Evolutionary conservation across 2,888 invertebrate genomes (phyloP), one percentile per base, ranked within the genome.

Genomic region (Drosophila lacicola): DNA sequence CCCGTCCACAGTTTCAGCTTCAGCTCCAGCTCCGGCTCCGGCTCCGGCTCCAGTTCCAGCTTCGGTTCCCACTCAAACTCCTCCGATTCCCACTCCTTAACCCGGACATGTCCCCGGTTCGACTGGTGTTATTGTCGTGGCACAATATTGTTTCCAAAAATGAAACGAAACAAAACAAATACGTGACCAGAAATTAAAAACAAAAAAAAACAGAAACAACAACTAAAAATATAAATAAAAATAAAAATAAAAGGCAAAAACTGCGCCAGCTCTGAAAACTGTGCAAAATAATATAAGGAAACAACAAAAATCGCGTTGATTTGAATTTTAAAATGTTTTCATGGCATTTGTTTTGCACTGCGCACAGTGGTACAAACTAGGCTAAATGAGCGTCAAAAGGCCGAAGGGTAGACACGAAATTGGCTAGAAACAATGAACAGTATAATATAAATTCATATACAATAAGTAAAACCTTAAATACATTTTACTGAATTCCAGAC

Each of bases 241-340:
- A 60, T 33, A 33, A 50, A 42, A 54, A 60, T 33, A 33, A 50
- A 42, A 54, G 56, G 17, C 53, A 42, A 19, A 41, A 73, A 76
- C 82, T 66, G 58, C 60, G 42, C 39, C 74, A 69, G 66, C 71
- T 61, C 55, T 53, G 65, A 73, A 82, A 82, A 85, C 73, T 70
- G 83, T 77, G 81, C 79, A 80, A 84, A 87, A 77, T 70, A 79
- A 88, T 79, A 83, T 85, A 81, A 82, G 85, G 85, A 85, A 85
- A 85, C 74, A 85, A 74, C 83, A 77, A 62, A 85, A 81, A 81
- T 85, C 83, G 88, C 86, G 85, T 88, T 88, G 88, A 85, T 85
- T 85, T 85, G 85, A 85, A 85, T 85, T 85, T 85, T 88, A 85
- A 85, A 85, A 85, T 85, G 80, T 85, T 85, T 73, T 85, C 79